These are phyloP conservation scores for Orthosia cruda DNA, from an alignment of 2,888 invertebrate species.

Conservation along the genomic window DNA sequence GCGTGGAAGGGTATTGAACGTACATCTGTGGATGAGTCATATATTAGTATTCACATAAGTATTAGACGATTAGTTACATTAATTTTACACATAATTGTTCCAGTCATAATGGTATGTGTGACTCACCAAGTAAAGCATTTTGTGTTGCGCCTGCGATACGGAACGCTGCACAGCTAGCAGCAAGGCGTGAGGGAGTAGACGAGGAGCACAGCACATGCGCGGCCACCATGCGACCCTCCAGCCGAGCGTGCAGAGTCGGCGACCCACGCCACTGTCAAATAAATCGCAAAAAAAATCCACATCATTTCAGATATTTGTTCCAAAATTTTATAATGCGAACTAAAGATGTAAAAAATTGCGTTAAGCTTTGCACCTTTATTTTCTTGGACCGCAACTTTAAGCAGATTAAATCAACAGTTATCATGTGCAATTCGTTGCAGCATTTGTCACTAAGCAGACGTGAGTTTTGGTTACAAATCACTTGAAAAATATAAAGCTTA, in stretches of 20 bases:
- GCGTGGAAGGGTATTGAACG: conserved; percentile 95
- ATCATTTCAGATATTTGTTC: conserved; percentile 60
- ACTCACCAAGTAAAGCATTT: conserved; percentile 83
- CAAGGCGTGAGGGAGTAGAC: conserved; percentile 91
- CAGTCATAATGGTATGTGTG: conserved; percentile 26
- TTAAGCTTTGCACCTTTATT: conserved; percentile 71
- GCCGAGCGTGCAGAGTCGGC: conserved; percentile 93
- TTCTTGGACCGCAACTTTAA: conserved; percentile 68
- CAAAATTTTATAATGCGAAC: conserved; percentile 51
- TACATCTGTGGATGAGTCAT: conserved; percentile 91
- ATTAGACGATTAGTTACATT: conserved; percentile 46
- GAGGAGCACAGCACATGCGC: conserved; percentile 96
- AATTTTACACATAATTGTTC: conserved; percentile 41
- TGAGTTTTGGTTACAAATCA: conserved; percentile 67
- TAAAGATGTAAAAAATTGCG: conserved; percentile 69
- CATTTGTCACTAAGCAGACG: conserved; percentile 69
- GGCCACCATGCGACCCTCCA: conserved; percentile 96
- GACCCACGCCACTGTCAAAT: conserved; percentile 96
- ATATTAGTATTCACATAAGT: conserved; percentile 35
- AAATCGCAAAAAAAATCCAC: conserved; percentile 54
- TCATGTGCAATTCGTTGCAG: conserved; percentile 73
- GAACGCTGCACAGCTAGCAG: conserved; percentile 96
- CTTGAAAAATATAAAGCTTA: conserved; percentile 64
- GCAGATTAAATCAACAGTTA: conserved; percentile 78
- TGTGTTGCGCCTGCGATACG: conserved; percentile 95